Evolutionary conservation across 2,888 invertebrate species (phyloP).

Genomic region (Dasypolia templi): DNA sequence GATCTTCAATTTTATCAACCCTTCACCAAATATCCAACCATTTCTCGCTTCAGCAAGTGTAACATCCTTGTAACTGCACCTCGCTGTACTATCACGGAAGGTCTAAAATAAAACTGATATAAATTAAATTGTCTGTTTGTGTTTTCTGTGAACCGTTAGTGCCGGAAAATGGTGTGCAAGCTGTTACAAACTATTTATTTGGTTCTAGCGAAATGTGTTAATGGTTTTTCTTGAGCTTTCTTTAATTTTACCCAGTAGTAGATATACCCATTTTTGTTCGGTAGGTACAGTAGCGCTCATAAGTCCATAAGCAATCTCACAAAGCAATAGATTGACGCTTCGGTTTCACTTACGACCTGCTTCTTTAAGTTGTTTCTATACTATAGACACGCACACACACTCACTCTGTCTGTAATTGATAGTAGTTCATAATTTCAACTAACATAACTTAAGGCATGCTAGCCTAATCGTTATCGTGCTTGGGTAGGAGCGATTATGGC

Average conservation of each 20-base stretch:
- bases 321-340: too few species aligned
- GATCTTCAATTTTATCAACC: background rate
- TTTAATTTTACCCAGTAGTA: background rate
- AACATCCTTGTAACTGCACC: conserved; percentile 1
- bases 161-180: conserved; percentile 11
- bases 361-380: too few species aligned
- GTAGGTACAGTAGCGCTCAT: too few species aligned
- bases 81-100: background rate
- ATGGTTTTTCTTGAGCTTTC: background rate
- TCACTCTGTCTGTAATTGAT: too few species aligned
- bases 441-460: too few species aligned
- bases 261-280: background rate
- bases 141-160: conserved; percentile 7
- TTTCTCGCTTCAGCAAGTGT: background rate
- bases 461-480: too few species aligned
- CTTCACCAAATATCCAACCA: background rate
- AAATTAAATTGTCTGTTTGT: conserved; percentile 14
- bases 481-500: too few species aligned
- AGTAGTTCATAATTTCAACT: too few species aligned
- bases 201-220: background rate
- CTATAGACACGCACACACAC: too few species aligned
- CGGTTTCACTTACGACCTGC: too few species aligned
- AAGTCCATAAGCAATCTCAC: too few species aligned
- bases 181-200: background rate
- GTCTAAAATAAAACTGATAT: conserved; percentile 30